phyloP scores from a whole-genome alignment of 2,888 invertebrate species.

The Eupithecia pulchellata region DNA sequence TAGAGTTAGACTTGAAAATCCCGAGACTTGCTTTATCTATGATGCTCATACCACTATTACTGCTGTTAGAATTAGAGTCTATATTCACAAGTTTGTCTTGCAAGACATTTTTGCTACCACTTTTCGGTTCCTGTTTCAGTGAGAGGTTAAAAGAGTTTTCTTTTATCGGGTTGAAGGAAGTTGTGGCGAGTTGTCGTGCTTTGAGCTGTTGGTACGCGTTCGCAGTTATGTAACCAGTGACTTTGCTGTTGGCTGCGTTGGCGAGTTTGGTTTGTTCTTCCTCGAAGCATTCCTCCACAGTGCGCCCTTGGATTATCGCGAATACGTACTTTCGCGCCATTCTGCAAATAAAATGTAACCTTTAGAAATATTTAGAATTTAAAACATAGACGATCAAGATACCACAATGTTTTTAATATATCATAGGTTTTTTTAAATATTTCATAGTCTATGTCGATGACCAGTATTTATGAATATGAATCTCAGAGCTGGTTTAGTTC shows the following conservation, averaged over 20 bases:
- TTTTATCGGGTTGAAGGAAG: slow-evolving; percentile 68
- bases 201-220: slow-evolving; percentile 72
- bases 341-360: slow-evolving; percentile 61
- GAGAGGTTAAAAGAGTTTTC: slow-evolving; percentile 66
- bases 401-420: too few relatives aligned
- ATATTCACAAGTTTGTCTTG: slow-evolving; percentile 81
- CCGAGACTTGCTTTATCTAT: slow-evolving; percentile 66
- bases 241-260: slow-evolving; percentile 63
- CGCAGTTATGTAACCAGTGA: slow-evolving; percentile 83
- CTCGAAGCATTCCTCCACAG: slow-evolving; percentile 87
- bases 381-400: too few relatives aligned
- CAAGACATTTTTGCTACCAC: slow-evolving; percentile 72
- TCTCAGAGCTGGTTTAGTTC: too few relatives aligned
- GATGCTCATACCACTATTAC: slow-evolving; percentile 66
- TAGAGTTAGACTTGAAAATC: slow-evolving; percentile 74
- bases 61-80: slow-evolving; percentile 72
- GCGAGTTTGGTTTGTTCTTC: slow-evolving; percentile 73
- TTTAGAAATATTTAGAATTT: background rate
- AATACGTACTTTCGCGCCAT: slow-evolving; percentile 88
- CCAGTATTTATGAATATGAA: too few relatives aligned
- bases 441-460: too few relatives aligned
- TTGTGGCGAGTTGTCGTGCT: slow-evolving; percentile 55
- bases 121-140: slow-evolving; percentile 67
- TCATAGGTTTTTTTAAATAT: too few relatives aligned
- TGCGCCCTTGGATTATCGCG: slow-evolving; percentile 87